Evolutionary conservation across 2,888 invertebrate genomes (phyloP), one percentile per base, ranked within the genome.

Genomic region (Meteorus cinctellus): DNA sequence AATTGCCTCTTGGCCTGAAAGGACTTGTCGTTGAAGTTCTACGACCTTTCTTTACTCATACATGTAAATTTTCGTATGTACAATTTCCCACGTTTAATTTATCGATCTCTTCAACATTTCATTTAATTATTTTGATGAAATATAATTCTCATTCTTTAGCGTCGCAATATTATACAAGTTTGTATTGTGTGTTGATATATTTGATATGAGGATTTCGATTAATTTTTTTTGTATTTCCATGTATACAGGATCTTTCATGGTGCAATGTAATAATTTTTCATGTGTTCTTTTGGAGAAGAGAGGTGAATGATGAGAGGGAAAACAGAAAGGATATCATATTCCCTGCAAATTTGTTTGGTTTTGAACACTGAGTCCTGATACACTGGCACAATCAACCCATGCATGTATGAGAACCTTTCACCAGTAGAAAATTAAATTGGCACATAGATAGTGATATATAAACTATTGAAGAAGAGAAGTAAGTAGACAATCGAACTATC

Each of bases 1-100:
- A 78, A 81, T 81, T 77, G 74, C 75, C 73, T 60, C 72, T 76
- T 76, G 72, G 68, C 72, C 69, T 73, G 63, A 55, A 68, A 71
- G 31, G 62, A 55, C n/a, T 51, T 67, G 31, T 36, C 55, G 34
- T 10, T 66, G 71, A 67, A 75, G 71, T 75, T 72, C 66, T 48
- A 29, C 36, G 62, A 74, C 74, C 74, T 72, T 67, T 71, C 34
- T 16, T 4, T 6, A n/a, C 8, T 19, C 24, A 41, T 41, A 41
- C 36, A 27, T 10, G 14, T 2, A 10, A 24, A 66, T 41, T 41
- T 12, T 41, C 2, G 41, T 41, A 41, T 12, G 41, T 41, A 34
- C 34, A 8, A 34, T 4, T 4, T 10, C 41, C 41, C 41, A 41
- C 41, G 10, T 68, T 29, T 16, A 68, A 48, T 68, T 51, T 29